Percentiles rank a stretch among this genome's conserved stretches.
Evolutionary conservation across 2,797 vertebrate species (phyloP).

Genomic region (Pteronotus mesoamericanus): DNA sequence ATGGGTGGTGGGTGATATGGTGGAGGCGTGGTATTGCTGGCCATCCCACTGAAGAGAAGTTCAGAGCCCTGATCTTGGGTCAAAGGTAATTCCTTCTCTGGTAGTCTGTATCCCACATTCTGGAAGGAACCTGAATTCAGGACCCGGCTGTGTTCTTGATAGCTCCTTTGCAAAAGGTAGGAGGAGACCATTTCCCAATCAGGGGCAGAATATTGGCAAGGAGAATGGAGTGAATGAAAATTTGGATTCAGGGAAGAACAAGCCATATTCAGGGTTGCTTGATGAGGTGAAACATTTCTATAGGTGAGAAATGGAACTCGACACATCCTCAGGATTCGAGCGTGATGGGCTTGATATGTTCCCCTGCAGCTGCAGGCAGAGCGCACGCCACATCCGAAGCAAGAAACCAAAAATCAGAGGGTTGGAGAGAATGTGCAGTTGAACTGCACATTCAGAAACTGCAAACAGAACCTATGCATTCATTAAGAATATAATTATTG

Average conservation of each 20-base stretch:
- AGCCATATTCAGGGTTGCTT: background rate
- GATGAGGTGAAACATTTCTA: background rate
- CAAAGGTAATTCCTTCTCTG: background rate
- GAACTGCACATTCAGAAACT: background rate
- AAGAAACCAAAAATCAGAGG: background rate
- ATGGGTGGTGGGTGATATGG: background rate
- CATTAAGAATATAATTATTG: background rate
- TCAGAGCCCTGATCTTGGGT: background rate
- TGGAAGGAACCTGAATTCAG: background rate
- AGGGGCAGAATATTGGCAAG: background rate
- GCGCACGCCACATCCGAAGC: background rate
- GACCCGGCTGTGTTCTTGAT: background rate
- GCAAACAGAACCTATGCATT: background rate
- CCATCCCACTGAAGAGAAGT: background rate
- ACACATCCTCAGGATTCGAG: background rate
- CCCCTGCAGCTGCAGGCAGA: rapidly evolving
- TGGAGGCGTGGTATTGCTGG: background rate
- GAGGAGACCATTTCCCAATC: background rate
- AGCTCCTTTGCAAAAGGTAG: background rate
- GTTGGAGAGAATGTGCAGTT: background rate
- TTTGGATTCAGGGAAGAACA: background rate
- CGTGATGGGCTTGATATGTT: background rate
- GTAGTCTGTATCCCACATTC: background rate
- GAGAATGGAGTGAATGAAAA: background rate
- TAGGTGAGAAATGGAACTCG: background rate